phyloP scores from a whole-genome alignment of 2,797 vertebrate species.

The Crocodylus rhombifer region DNA sequence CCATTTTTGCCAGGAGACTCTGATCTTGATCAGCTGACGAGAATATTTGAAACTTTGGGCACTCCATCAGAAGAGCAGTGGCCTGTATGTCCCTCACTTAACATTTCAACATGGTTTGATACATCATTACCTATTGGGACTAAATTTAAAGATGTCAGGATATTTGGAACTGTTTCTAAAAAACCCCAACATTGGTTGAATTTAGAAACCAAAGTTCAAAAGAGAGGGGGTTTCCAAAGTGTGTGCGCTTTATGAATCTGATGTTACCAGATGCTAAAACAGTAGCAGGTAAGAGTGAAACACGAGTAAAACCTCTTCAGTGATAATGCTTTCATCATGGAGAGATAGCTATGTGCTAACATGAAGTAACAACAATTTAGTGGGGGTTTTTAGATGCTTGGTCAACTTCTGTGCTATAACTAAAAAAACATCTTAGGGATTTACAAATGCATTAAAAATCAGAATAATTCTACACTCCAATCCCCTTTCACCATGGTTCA shows the following conservation, averaged over 20 bases:
- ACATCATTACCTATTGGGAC: not conserved
- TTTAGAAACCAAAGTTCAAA: not conserved
- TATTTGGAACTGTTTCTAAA: not conserved
- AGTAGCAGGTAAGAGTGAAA: not conserved
- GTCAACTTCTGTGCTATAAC: not conserved
- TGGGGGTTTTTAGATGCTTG: not conserved
- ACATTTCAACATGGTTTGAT: not conserved
- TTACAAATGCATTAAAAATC: not conserved
- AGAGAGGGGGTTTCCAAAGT: not conserved
- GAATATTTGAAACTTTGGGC: constrained; percentile 97
- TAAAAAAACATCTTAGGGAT: not conserved
- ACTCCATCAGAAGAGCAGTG: constrained; percentile 95
- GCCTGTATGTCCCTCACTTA: constrained; percentile 87
- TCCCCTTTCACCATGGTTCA: not conserved
- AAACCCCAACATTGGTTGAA: not conserved
- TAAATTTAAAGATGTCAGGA: not conserved
- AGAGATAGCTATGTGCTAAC: not conserved
- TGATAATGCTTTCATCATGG: not conserved
- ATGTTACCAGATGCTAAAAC: not conserved
- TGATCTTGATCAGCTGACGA: constrained; percentile 96
- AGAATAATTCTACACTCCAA: not conserved
- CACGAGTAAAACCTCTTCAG: not conserved
- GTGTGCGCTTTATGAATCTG: not conserved
- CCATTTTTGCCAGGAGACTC: constrained; percentile 98
- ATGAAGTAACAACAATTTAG: not conserved